Base-by-base conservation (phyloP, 2,888 invertebrate species). In the Watsonalla binaria region DNA sequence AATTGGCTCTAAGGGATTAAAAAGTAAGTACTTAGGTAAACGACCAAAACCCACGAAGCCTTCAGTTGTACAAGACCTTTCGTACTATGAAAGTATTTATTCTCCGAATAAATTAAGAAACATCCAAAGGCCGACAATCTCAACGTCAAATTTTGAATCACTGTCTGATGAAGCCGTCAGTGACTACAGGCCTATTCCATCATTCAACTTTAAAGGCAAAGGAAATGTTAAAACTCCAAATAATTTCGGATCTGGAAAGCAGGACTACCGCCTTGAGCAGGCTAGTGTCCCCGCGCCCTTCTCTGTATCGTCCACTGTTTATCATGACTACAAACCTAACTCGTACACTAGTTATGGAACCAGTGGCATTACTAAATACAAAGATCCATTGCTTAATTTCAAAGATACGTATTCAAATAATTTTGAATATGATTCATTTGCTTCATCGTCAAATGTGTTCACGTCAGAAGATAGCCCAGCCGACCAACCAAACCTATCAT, bases 81-180 rank as follows among this genome's bases (percentile, higher is more conserved):
- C 86, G n/a, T 89, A 88, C 69, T 90, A 88, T 53, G 90, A 90
- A 71, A 84, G 75, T 59, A 78, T 88, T 46, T 89, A 83, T 53
- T 60, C 77, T 1, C 75, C 82, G 5, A 73, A 61, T 45, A 80
- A 74, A 58, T 64, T 76, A 50, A 80, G 74, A 55, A 79, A 78
- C 57, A 45, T 62, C 8, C 72, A 68, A 7, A 80, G 77, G 57
- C 77, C 78, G 13, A 70, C 77, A 5, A 63, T 70, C 47, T 65
- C 72, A 11, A 62, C 72, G 4, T 53, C 72, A 0, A 57, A 61
- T 15, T 75, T 61, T 52, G 72, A 75, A 47, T 46, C 60, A 5
- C 54, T 67, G 8, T 62, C 69, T 2, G 82, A 84, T 9, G 60
- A 67, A 14, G 72, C 66, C 48, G 52, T 72, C 46, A 79, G 81